Percentiles rank a stretch among this genome's conserved stretches.
Evolutionary conservation across 35 echinoderm and acorn worm species (phyloP).

Genomic region (Patiria miniata): DNA sequence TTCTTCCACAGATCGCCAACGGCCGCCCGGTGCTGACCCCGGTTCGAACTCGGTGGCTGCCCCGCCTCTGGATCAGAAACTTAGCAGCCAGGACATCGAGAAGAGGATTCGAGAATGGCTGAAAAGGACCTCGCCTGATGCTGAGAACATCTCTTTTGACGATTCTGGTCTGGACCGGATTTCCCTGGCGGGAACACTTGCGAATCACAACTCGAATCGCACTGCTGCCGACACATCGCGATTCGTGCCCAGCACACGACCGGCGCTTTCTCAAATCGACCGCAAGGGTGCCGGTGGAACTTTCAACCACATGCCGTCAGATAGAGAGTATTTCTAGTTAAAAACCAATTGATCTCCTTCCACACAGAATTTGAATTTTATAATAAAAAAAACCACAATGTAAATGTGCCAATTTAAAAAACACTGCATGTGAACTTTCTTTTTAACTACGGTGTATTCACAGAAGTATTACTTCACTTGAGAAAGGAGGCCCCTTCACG

Average conservation of each 20-base stretch:
- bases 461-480: too few relatives aligned
- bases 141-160: not conserved
- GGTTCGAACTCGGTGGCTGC: not conserved
- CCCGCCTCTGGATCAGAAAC: slow-evolving; percentile 64
- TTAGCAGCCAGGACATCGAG: slow-evolving; percentile 86
- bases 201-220: not conserved
- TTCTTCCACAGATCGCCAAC: not conserved
- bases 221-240: not conserved
- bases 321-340: slow-evolving; percentile 4
- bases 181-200: not conserved
- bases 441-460: too few relatives aligned
- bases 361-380: not conserved
- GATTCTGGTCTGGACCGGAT: not conserved
- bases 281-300: not conserved
- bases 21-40: not conserved
- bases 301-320: slow-evolving; percentile 3
- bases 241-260: not conserved
- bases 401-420: too few relatives aligned
- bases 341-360: not conserved
- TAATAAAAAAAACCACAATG: too few relatives aligned
- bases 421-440: too few relatives aligned
- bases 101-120: slow-evolving; percentile 91
- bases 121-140: not conserved
- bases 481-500: too few relatives aligned
- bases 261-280: not conserved